Percentiles rank a stretch among this genome's conserved stretches.
phyloP scores from a whole-genome alignment of 2,797 vertebrate genomes.

The Sparus aurata region DNA sequence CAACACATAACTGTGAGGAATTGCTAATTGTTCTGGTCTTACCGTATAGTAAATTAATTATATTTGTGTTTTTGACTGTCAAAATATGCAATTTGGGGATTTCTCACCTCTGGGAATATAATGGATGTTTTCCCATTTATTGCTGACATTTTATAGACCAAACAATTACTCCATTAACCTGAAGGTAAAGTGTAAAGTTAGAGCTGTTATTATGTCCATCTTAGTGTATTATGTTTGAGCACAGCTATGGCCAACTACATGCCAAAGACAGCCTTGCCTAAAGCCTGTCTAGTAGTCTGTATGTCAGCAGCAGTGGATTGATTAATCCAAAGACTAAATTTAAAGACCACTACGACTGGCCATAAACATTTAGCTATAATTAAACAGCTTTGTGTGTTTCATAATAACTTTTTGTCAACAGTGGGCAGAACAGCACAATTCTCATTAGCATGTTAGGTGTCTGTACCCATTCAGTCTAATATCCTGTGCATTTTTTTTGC shows the following conservation, averaged over 20 bases:
- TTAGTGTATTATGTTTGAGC: too few relatives aligned
- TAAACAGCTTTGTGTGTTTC: neutral
- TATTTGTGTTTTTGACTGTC: neutral
- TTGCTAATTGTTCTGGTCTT: neutral
- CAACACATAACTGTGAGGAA: neutral
- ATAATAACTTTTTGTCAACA: neutral
- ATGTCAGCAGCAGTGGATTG: too few relatives aligned
- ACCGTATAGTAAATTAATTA: neutral
- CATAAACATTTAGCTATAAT: neutral
- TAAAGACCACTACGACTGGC: neutral
- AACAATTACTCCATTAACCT: neutral
- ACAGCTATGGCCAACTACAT: too few relatives aligned
- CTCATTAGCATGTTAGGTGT: neutral
- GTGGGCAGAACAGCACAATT: neutral
- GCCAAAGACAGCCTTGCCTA: too few relatives aligned
- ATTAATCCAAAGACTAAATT: neutral
- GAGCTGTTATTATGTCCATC: too few relatives aligned
- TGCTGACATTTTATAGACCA: neutral
- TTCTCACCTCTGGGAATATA: neutral
- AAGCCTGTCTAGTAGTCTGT: too few relatives aligned
- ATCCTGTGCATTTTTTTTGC: neutral
- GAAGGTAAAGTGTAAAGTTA: too few relatives aligned
- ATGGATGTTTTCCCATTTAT: neutral
- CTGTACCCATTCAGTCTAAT: neutral
- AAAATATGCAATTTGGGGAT: neutral